Evolutionary conservation across 2,797 vertebrate genomes (phyloP).

Genomic region (Benthosema pterotum): DNA sequence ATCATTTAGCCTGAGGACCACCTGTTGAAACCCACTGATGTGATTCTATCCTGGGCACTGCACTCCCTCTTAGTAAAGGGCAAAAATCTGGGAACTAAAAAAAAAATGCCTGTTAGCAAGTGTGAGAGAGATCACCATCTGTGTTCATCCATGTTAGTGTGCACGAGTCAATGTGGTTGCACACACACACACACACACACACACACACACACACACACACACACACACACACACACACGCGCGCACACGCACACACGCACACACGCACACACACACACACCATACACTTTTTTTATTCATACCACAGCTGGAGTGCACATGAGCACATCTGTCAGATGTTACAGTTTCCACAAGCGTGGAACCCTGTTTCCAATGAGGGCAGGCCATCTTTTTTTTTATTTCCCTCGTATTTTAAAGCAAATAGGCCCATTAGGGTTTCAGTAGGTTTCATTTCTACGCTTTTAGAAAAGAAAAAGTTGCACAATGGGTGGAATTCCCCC

Average conservation of each 20-base stretch:
- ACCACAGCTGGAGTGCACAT: constrained; percentile 72
- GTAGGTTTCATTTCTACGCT: too few species aligned
- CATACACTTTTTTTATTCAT: constrained; percentile 20
- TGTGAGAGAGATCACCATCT: constrained; percentile 11
- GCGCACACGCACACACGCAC: too few species aligned
- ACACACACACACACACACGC: constrained; percentile 5
- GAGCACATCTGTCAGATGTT: constrained; percentile 74
- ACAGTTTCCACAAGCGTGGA: constrained; percentile 54
- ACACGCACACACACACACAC: constrained; percentile 2
- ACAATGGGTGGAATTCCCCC: too few species aligned
- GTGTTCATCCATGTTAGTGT: neutral
- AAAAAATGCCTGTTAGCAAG: neutral
- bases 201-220: neutral
- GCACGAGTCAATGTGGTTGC: neutral
- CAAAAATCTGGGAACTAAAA: too few species aligned
- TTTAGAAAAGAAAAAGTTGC: too few species aligned
- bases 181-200: constrained; percentile 5
- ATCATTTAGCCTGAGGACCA: too few species aligned
- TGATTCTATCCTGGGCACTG: too few species aligned
- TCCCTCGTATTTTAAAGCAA: constrained; percentile 38
- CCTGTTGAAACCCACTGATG: too few species aligned
- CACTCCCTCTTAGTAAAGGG: too few species aligned
- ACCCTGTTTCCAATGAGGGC: constrained; percentile 60
- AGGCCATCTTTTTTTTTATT: constrained; percentile 61
- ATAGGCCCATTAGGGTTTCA: too few species aligned